Base-by-base conservation (phyloP, 2,888 invertebrate genomes). In the Chelonus formosanus region DNA sequence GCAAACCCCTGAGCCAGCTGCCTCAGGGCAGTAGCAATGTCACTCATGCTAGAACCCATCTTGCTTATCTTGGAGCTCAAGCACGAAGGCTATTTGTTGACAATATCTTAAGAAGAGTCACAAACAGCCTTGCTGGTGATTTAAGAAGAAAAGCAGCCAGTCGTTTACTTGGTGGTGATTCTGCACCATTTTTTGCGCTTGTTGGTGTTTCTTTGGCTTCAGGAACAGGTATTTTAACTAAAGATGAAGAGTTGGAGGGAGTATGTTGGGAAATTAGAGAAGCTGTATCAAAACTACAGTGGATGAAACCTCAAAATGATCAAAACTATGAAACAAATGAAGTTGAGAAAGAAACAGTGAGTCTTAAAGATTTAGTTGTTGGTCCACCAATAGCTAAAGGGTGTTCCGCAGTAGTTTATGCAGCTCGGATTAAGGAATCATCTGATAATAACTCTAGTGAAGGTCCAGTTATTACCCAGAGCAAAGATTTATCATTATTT, bases 331-430 rank as follows among this genome's bases (percentile, higher is more conserved):
- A 85, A 67, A 82, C 82, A 58, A 75, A 76, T 2, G 63, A 75
- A 47, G 83, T 83, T 3, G 80, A 87, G 44, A 82, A 84, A 31
- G 80, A 84, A 10, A 80, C 85, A n/a, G 82, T 88, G 5, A 85
- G 84, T 57, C 84, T 92, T 54, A 85, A 88, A 57, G 86, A 90
- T 76, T 86, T 93, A 67, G 86, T 88, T 65, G 87, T 94, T 71
- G 93, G 92, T 0, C 87, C 89, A 45, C 86, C 89, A 2, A 90
- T 95, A 73, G 92, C 91, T 4, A 92, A 94, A 82, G 94, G 94
- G 10, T 91, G 92, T 79, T 92, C 91, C 71, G 94, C 92, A 35
- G 93, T 92, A 36, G 93, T 95, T 1, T 93, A 94, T 81, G 88
- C 90, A 3, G 92, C 92, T 1, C 86, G 87, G 65, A 84, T 88